These are phyloP conservation scores for Crambe crambe DNA, from an alignment of 37 sponge, comb jelly and placozoan species.

Conservation along the genomic window DNA sequence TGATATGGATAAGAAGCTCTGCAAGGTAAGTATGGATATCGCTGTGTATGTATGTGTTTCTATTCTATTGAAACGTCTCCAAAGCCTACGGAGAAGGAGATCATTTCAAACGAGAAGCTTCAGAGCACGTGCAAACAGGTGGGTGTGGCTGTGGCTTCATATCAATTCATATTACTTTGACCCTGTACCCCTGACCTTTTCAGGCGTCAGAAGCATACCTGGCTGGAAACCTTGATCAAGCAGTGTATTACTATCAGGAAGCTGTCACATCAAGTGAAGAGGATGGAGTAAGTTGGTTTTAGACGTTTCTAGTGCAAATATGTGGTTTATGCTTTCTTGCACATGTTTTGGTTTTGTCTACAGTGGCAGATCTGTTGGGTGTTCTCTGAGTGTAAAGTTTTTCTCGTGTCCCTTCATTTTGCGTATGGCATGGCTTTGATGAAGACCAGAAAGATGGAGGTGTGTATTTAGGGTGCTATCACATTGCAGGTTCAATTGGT, in stretches of 20 bases:
- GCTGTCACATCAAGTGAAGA: not conserved
- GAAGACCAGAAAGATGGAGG: not conserved
- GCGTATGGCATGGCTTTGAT: slow-evolving; percentile 15
- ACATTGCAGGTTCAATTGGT: too few species aligned
- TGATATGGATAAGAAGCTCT: not conserved
- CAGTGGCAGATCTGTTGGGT: slow-evolving; percentile 33
- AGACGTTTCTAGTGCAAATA: not conserved
- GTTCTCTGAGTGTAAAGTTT: slow-evolving; percentile 14
- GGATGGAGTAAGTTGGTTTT: slow-evolving; percentile 18
- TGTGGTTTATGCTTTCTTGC: not conserved
- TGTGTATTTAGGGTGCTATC: too few species aligned
- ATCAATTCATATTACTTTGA: not conserved
- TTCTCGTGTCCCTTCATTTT: slow-evolving; percentile 38
- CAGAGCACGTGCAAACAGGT: slow-evolving; percentile 24
- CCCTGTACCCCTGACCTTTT: not conserved
- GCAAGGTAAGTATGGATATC: not conserved
- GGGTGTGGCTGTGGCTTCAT: not conserved
- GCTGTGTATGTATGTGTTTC: not conserved
- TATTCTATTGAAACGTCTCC: not conserved
- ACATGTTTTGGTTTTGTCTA: not conserved
- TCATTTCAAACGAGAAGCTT: not conserved
- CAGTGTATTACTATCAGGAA: slow-evolving; percentile 27
- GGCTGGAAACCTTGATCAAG: slow-evolving; percentile 6
- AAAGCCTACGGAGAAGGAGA: slow-evolving; percentile 26
- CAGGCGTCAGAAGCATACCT: slow-evolving; percentile 31